These are phyloP conservation scores for Rhynchopsitta pachyrhyncha DNA, from an alignment of 2,113 vertebrate species.

Conservation along the genomic window DNA sequence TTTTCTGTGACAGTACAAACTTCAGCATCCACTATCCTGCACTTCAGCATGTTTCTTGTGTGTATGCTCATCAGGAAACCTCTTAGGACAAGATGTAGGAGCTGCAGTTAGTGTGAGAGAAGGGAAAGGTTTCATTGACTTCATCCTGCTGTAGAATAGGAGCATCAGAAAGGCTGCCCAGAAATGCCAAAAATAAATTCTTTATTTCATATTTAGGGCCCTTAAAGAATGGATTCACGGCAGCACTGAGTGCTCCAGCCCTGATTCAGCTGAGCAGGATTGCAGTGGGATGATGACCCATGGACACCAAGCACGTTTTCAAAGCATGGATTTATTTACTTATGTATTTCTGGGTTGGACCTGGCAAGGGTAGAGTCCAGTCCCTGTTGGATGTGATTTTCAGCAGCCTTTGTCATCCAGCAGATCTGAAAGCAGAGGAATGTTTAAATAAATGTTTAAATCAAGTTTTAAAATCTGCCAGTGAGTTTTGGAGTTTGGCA, in stretches of 20 bases:
- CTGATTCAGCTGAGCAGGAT: rapidly evolving
- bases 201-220: not conserved
- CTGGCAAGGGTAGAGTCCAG: not conserved
- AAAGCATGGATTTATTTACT: not conserved
- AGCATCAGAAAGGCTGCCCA: not conserved
- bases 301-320: not conserved
- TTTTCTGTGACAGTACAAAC: not conserved
- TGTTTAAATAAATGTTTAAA: not conserved
- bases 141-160: not conserved
- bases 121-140: not conserved
- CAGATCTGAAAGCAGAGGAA: not conserved
- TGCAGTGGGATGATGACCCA: not conserved
- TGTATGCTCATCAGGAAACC: not conserved
- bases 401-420: rapidly evolving
- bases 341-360: not conserved
- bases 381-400: not conserved
- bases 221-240: not conserved
- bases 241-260: not conserved
- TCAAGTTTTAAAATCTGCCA: not conserved
- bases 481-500: not conserved
- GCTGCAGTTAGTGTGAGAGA: not conserved
- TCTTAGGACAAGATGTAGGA: rapidly evolving
- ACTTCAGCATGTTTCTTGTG: not conserved
- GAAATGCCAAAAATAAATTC: not conserved
- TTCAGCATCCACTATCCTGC: not conserved